These are phyloP conservation scores for Eupithecia dodoneata DNA, from an alignment of 2,888 invertebrate species.

Conservation along the genomic window DNA sequence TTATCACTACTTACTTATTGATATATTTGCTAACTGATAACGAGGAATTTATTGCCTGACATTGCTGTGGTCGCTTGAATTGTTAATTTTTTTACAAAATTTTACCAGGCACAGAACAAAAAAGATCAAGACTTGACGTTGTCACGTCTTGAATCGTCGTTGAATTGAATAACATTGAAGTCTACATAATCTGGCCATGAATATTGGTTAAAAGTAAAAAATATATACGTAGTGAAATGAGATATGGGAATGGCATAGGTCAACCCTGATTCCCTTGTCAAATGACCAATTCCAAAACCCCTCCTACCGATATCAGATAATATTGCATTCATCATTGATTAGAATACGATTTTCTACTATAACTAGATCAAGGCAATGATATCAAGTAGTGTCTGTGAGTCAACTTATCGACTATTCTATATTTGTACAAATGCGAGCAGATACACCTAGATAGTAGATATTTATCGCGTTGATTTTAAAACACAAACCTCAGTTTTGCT, in stretches of 20 bases:
- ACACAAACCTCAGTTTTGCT: background rate
- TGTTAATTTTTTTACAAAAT: background rate
- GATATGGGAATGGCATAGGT: background rate
- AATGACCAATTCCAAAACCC: background rate
- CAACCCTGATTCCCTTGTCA: background rate
- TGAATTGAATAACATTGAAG: background rate
- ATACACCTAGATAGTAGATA: background rate
- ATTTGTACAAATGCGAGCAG: constrained; percentile 31
- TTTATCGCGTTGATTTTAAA: constrained; percentile 18
- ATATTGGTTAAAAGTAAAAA: background rate
- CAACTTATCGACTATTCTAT: constrained; percentile 30
- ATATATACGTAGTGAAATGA: background rate
- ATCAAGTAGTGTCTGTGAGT: constrained; percentile 14
- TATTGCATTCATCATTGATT: constrained; percentile 26
- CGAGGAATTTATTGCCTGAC: constrained; percentile 29
- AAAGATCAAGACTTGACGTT: background rate
- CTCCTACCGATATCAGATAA: background rate
- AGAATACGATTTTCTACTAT: constrained; percentile 29
- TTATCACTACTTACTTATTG: constrained; percentile 39
- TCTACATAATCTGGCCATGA: background rate
- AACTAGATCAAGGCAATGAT: constrained; percentile 43
- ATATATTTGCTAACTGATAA: constrained; percentile 44
- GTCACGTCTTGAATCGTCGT: background rate
- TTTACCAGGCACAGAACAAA: background rate
- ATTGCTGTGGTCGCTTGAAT: background rate